Percentiles rank a stretch among this genome's conserved stretches.
phyloP scores from a whole-genome alignment of 1,140 invertebrate genomes.

The Apis dorsata region DNA sequence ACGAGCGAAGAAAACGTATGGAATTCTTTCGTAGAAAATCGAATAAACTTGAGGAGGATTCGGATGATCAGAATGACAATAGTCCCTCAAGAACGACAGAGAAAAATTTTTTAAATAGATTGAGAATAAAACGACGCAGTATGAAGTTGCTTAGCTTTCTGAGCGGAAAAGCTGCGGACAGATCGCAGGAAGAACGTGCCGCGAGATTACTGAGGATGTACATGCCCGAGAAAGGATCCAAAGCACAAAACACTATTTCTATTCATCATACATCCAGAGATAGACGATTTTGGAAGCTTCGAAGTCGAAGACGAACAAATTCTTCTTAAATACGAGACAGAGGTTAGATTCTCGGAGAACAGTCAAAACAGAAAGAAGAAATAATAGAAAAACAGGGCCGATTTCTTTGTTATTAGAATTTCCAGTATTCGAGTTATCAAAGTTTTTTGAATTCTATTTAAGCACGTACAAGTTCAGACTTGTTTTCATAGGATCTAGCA shows the following conservation, averaged over 20 bases:
- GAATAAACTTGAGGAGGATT: conserved; percentile 59
- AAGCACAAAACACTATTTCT: conserved; percentile 75
- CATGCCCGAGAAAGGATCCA: conserved; percentile 70
- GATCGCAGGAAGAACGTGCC: conserved; percentile 73
- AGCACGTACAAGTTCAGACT: conserved; percentile 49
- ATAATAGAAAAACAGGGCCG: conserved; percentile 15
- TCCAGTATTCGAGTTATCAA: conserved; percentile 66
- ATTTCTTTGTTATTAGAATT: conserved; percentile 70
- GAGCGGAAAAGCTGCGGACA: conserved; percentile 68
- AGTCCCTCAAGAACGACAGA: conserved; percentile 57
- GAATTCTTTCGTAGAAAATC: conserved; percentile 65
- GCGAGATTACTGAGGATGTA: conserved; percentile 73
- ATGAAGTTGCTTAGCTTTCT: conserved; percentile 74
- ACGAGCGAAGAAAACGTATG: conserved; percentile 56
- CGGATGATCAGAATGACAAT: conserved; percentile 59
- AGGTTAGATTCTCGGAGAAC: not conserved
- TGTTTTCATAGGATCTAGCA: conserved; percentile 63
- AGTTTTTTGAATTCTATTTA: conserved; percentile 64
- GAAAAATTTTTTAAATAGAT: conserved; percentile 68
- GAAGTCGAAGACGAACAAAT: conserved; percentile 74
- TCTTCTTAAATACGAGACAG: conserved; percentile 60
- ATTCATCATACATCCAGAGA: conserved; percentile 77
- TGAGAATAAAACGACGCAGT: conserved; percentile 71
- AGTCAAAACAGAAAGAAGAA: not conserved
- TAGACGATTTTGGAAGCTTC: conserved; percentile 77